A percentile compares a stretch with the other conserved stretches of the same genome.
Conservation (phyloP, 2,888 invertebrate genomes). For the Pyralis farinalis region DNA sequence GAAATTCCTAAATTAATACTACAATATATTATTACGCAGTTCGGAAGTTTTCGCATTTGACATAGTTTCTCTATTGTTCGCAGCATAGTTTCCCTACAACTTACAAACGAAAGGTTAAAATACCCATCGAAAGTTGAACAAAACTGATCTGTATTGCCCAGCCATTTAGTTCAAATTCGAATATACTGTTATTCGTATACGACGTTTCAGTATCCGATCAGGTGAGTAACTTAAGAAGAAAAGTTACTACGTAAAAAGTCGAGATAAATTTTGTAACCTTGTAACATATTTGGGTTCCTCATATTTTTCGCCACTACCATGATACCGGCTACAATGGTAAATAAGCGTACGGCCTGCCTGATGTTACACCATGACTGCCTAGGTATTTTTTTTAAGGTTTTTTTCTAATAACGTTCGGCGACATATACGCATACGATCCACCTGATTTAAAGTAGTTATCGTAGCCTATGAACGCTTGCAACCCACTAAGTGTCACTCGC, state of each 20-base stretch:
- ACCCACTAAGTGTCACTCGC: too few species aligned
- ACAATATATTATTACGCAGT: neutral
- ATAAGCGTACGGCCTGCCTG: too few species aligned
- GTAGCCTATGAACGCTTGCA: too few species aligned
- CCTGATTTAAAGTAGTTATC: too few species aligned
- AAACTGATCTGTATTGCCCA: neutral
- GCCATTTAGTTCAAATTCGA: neutral
- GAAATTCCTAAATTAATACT: neutral
- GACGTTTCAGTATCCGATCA: neutral
- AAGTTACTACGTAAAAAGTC: neutral
- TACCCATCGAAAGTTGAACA: neutral
- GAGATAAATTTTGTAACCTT: constrained; percentile 4
- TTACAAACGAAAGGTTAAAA: neutral
- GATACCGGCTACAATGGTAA: too few species aligned
- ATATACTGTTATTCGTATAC: neutral
- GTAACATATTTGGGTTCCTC: neutral
- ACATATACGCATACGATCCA: too few species aligned
- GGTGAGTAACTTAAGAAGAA: neutral
- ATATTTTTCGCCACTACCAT: neutral
- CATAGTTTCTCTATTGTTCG: constrained; percentile 3
- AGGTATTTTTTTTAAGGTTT: too few species aligned
- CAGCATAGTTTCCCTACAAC: neutral
- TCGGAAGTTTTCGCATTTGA: constrained; percentile 4
- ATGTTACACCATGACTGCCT: too few species aligned
- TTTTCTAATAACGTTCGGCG: too few species aligned